These are phyloP conservation scores for Discoglossus pictus DNA, from an alignment of 2,797 vertebrate genomes.

Conservation along the genomic window DNA sequence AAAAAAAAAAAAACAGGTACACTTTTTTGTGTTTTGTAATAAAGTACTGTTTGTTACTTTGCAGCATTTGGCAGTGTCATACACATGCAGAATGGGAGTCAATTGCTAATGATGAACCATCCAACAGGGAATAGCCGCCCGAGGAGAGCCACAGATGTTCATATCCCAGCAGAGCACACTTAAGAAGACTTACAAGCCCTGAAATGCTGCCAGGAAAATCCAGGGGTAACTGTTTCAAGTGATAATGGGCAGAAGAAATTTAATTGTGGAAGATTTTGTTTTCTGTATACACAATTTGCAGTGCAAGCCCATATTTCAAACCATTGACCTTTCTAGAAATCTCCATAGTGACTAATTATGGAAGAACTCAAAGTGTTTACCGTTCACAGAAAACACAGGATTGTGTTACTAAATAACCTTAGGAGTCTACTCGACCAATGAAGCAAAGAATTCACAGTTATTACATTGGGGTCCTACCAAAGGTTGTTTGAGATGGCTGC, in stretches of 20 bases:
- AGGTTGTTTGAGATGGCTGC: conserved; percentile 61
- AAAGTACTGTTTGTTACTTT: too few relatives aligned
- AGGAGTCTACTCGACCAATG: conserved; percentile 57
- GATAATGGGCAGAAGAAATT: conserved; percentile 58
- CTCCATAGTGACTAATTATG: conserved; percentile 73
- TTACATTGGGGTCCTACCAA: conserved; percentile 54
- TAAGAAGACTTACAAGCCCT: conserved; percentile 11
- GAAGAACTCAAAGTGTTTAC: conserved; percentile 57
- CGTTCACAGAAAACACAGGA: conserved; percentile 65
- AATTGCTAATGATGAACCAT: conserved; percentile 23
- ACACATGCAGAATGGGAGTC: conserved; percentile 10
- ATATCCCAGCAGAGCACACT: conserved; percentile 29
- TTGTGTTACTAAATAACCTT: conserved; percentile 69
- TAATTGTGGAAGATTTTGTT: conserved; percentile 60
- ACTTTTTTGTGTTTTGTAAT: too few relatives aligned
- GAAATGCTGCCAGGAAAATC: conserved; percentile 15
- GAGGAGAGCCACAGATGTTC: conserved; percentile 49
- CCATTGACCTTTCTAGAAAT: conserved; percentile 66
- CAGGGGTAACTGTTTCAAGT: conserved; percentile 55
- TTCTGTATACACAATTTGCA: conserved; percentile 59
- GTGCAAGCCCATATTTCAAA: conserved; percentile 63
- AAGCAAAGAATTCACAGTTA: conserved; percentile 58
- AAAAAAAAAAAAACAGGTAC: too few relatives aligned
- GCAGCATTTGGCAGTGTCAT: too few relatives aligned
- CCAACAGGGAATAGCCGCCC: conserved; percentile 29